A percentile compares a stretch with the other conserved stretches of the same genome.
phyloP scores from a whole-genome alignment of 1,140 invertebrate genomes.

The Polypedilum pembai region DNA sequence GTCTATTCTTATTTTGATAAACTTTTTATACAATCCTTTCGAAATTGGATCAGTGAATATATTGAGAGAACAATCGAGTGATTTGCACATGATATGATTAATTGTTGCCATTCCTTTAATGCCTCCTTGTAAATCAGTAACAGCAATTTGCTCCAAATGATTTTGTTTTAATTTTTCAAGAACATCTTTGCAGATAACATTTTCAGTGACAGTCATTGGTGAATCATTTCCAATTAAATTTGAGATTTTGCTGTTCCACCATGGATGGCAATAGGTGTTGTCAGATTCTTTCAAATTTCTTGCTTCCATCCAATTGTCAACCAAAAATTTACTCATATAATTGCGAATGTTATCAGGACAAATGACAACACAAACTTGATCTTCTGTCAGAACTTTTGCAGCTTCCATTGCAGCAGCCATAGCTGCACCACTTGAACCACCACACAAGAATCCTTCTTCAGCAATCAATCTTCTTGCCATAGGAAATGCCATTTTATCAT shows the following conservation, averaged over 20 bases:
- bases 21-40: slow-evolving; percentile 63
- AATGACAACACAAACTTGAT: slow-evolving; percentile 77
- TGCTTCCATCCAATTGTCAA: slow-evolving; percentile 86
- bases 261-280: slow-evolving; percentile 46
- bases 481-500: slow-evolving; percentile 62
- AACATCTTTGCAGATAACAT: slow-evolving; percentile 56
- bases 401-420: slow-evolving; percentile 62
- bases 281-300: slow-evolving; percentile 53
- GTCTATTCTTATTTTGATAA: slow-evolving; percentile 58
- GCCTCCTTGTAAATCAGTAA: slow-evolving; percentile 54
- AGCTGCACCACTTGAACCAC: slow-evolving; percentile 71
- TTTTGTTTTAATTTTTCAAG: slow-evolving; percentile 59
- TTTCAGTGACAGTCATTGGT: slow-evolving; percentile 51
- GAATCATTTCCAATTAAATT: slow-evolving; percentile 34
- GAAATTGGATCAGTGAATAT: slow-evolving; percentile 53
- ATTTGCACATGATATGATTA: slow-evolving; percentile 59
- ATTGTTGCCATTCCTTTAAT: slow-evolving; percentile 44
- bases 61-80: slow-evolving; percentile 61
- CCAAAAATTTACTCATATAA: slow-evolving; percentile 94
- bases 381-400: slow-evolving; percentile 65
- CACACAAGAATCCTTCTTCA: slow-evolving; percentile 72
- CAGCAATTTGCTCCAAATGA: slow-evolving; percentile 62
- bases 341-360: slow-evolving; percentile 89
- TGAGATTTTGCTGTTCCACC: slow-evolving; percentile 27
- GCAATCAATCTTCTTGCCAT: slow-evolving; percentile 62